Percentiles rank a stretch among this genome's conserved stretches.
phyloP scores from a whole-genome alignment of 2,888 invertebrate species.

The Cryptus viduatorius region DNA sequence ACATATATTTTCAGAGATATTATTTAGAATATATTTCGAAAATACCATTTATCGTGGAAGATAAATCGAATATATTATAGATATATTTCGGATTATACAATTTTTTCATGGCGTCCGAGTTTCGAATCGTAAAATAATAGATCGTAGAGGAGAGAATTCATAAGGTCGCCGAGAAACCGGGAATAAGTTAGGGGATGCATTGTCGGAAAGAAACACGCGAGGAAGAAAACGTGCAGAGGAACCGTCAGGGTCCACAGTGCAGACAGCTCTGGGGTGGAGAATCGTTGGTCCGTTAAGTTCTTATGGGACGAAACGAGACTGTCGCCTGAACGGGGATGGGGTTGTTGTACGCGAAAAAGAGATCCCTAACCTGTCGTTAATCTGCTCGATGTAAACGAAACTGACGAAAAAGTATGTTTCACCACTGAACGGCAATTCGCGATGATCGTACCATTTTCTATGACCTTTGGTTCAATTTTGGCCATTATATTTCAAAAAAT shows the following conservation, averaged over 20 bases:
- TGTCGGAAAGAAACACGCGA: conserved; percentile 27
- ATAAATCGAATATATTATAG: too few relatives aligned
- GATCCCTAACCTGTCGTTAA: conserved; percentile 14
- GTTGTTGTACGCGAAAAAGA: background rate
- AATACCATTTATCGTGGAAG: too few relatives aligned
- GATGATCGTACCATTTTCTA: background rate
- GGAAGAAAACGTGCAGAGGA: conserved; percentile 12
- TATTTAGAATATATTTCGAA: too few relatives aligned
- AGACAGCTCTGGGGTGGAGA: background rate
- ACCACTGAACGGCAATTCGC: background rate
- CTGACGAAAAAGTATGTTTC: background rate
- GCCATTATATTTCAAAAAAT: too few relatives aligned
- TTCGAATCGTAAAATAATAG: conserved; percentile 6
- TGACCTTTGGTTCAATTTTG: too few relatives aligned
- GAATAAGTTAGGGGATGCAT: background rate
- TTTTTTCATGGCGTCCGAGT: too few relatives aligned
- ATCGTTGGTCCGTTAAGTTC: conserved; percentile 44
- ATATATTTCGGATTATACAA: too few relatives aligned
- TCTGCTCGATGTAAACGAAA: conserved; percentile 9
- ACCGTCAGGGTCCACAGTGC: conserved; percentile 12
- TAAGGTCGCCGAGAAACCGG: conserved; percentile 17
- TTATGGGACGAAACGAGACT: conserved; percentile 27
- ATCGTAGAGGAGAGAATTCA: conserved; percentile 14
- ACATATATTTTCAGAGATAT: too few relatives aligned
- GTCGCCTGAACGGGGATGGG: background rate